Evolutionary conservation across 2,797 vertebrate genomes (phyloP).

Genomic region (Rhinatrema bivittatum): DNA sequence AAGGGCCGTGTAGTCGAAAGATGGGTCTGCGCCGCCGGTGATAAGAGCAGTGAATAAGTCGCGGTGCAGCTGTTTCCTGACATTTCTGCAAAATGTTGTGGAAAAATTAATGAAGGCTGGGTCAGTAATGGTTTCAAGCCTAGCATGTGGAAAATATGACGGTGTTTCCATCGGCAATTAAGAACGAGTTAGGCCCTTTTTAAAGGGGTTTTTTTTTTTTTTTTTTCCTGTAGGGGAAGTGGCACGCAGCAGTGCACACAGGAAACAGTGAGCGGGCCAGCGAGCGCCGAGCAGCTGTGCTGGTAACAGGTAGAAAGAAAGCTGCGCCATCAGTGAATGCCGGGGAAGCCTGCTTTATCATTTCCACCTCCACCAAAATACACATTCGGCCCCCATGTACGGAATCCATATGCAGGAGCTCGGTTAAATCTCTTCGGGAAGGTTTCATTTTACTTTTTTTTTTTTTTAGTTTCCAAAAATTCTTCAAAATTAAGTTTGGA

Average conservation of each 20-base stretch:
- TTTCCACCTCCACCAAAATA: neutral
- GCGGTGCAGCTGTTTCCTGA: slow-evolving; percentile 73
- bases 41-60: slow-evolving; percentile 65
- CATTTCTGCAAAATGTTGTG: slow-evolving; percentile 80
- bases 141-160: slow-evolving; percentile 77
- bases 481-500: neutral
- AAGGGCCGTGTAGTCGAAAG: slow-evolving; percentile 23
- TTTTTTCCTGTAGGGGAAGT: slow-evolving; percentile 63
- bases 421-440: neutral
- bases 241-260: slow-evolving; percentile 60
- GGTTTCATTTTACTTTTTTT: neutral
- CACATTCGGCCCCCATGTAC: neutral
- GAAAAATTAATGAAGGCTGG: slow-evolving; percentile 80
- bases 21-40: slow-evolving; percentile 26
- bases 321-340: neutral
- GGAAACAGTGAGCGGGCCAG: slow-evolving; percentile 60
- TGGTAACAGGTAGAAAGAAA: slow-evolving; percentile 43
- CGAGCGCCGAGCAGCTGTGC: slow-evolving; percentile 43
- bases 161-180: slow-evolving; percentile 77
- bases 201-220: too few species aligned
- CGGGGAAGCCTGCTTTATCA: neutral
- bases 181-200: slow-evolving; percentile 57
- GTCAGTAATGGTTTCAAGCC: slow-evolving; percentile 73
- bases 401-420: neutral
- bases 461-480: neutral